Conservation (phyloP, 2,113 vertebrate species). For the Hemiscyllium ocellatum region DNA sequence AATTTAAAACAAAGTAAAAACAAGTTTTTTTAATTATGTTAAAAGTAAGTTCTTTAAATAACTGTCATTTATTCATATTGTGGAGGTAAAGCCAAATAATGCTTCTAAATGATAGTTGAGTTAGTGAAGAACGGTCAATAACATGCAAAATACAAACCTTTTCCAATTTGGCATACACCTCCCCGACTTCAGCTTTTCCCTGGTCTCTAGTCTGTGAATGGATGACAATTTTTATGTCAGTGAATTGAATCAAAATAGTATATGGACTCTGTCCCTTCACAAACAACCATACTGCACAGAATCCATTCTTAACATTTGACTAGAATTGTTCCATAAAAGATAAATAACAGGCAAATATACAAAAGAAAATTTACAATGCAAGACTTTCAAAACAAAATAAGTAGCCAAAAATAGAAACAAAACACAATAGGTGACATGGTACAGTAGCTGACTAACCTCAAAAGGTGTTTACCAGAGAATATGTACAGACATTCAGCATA, state of each 20-base stretch:
- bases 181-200: constrained; percentile 83
- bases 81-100: not conserved
- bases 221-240: constrained; percentile 6
- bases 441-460: not conserved
- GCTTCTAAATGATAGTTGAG: not conserved
- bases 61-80: not conserved
- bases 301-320: not conserved
- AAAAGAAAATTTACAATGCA: not conserved
- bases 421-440: not conserved
- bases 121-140: constrained; percentile 21
- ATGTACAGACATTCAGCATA: not conserved
- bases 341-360: not conserved
- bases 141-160: constrained; percentile 65
- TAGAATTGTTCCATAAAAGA: not conserved
- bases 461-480: not conserved
- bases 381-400: not conserved
- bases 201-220: constrained; percentile 83
- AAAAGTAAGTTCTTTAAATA: not conserved
- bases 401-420: not conserved
- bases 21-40: too few relatives aligned
- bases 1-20: constrained; percentile 27
- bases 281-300: not conserved
- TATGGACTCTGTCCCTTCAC: not conserved
- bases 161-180: constrained; percentile 76
- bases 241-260: not conserved